phyloP scores from a whole-genome alignment of 2,888 invertebrate species.

The Coenonympha arcania region DNA sequence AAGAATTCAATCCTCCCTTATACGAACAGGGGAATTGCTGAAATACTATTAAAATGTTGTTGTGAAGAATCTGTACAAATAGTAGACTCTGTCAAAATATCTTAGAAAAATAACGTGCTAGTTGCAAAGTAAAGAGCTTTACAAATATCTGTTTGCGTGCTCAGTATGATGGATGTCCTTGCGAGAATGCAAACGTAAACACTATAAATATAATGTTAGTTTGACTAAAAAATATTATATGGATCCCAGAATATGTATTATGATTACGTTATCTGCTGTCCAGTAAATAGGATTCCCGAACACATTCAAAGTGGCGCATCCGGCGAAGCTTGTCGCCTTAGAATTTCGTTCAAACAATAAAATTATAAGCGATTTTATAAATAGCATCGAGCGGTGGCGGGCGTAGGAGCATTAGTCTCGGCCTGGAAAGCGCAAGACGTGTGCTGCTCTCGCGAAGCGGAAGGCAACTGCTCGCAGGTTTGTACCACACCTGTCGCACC shows the following conservation, averaged over 20 bases:
- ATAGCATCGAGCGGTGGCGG: conserved; percentile 51
- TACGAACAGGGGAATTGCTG: too few species aligned
- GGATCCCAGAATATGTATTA: conserved; percentile 35
- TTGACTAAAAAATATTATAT: conserved; percentile 18
- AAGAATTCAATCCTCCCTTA: too few species aligned
- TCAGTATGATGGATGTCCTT: conserved; percentile 8
- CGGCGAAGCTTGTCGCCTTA: conserved; percentile 66
- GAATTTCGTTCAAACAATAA: conserved; percentile 69
- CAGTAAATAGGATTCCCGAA: conserved; percentile 36
- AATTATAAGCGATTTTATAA: conserved; percentile 70
- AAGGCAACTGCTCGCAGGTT: conserved; percentile 59
- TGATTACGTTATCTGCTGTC: conserved; percentile 35
- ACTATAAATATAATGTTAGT: conserved; percentile 18
- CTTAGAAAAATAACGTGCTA: neutral
- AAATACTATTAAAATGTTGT: too few species aligned
- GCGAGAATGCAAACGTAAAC: conserved; percentile 12
- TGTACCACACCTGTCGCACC: conserved; percentile 61
- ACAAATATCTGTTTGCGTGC: neutral
- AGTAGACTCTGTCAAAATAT: neutral
- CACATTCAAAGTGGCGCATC: conserved; percentile 59
- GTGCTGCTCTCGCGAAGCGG: conserved; percentile 55
- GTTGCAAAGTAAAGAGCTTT: neutral
- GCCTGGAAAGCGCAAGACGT: conserved; percentile 63
- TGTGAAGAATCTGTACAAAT: too few species aligned
- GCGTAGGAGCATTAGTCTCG: conserved; percentile 45